Evolutionary conservation across 2,113 vertebrate genomes (phyloP).

Genomic region (Dunckerocampus dactyliophorus): DNA sequence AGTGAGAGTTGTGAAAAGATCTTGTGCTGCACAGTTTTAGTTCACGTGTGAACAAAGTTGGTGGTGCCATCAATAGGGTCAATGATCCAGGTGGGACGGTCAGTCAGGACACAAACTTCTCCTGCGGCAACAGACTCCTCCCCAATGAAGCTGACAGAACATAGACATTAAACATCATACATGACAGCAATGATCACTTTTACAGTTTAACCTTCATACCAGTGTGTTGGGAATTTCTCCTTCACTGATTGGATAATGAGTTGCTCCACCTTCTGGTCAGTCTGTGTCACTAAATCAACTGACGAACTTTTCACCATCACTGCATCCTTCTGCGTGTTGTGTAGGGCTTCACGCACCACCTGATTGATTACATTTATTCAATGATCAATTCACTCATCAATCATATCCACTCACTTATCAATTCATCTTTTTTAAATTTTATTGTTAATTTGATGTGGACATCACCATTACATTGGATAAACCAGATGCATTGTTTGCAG

Average conservation of each 20-base stretch:
- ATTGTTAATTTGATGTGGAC: too few relatives aligned
- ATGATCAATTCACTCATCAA: background rate
- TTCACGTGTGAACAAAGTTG: slow-evolving; percentile 89
- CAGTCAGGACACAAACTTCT: slow-evolving; percentile 77
- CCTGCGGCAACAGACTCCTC: slow-evolving; percentile 97
- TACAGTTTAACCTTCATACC: slow-evolving; percentile 66
- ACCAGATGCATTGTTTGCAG: too few relatives aligned
- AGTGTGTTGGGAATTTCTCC: slow-evolving; percentile 88
- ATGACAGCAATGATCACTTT: background rate
- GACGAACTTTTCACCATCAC: slow-evolving; percentile 90
- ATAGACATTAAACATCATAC: too few relatives aligned
- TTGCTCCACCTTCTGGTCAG: slow-evolving; percentile 93
- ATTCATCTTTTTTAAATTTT: too few relatives aligned
- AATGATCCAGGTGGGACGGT: slow-evolving; percentile 92
- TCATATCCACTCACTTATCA: background rate
- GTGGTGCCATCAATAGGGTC: slow-evolving; percentile 97
- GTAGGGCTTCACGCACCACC: slow-evolving; percentile 82
- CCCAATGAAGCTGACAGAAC: slow-evolving; percentile 83
- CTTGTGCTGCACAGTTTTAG: background rate
- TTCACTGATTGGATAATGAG: slow-evolving; percentile 87
- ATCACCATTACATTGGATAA: too few relatives aligned
- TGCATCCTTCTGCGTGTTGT: slow-evolving; percentile 68
- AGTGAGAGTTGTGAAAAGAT: background rate
- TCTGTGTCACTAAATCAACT: slow-evolving; percentile 90
- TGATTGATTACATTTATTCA: slow-evolving; percentile 38